Base-by-base conservation (phyloP, 2,113 vertebrate species). In the Festucalex cinctus region DNA sequence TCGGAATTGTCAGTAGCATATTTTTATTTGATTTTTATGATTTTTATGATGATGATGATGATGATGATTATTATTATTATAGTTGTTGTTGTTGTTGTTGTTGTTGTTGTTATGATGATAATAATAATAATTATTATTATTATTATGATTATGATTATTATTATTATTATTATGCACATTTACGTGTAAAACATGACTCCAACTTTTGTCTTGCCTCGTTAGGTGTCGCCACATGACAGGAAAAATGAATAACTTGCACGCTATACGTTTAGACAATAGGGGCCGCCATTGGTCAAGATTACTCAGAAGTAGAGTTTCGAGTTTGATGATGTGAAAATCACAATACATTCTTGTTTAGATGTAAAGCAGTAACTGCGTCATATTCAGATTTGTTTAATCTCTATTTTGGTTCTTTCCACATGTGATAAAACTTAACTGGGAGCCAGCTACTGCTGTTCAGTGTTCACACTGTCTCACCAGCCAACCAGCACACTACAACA, bases 401-500 rank as follows among this genome's bases (percentile, higher is more conserved):
- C 35, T 13, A 3, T 37, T 65, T 10, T 32, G 26, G 12, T 17
- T 67, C 17, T 26, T 22, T 39, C 24, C 6, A 19, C 51, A 73
- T 66, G 66, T 76, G 36, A 79, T 60, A 66, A 17, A 59, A 41
- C 58, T 54, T 9, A 36, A 73, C 41, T 39, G 62, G 49, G 75
- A 75, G 66, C 63, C 36, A 24, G 19, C 17, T 44, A 63, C 70
- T 19, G 65, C 72, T 85, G 82, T 85, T 79, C 75, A 73, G 70
- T 85, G 82, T 85, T 79, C 75, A 73, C 86, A 85, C 78, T 74
- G 76, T 81, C 72, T 61, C 59, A 6, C 63, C 41, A 62, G 72
- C 63, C 69, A 79, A 66, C 76, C 75, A 74, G 71, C 24, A 82
- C 78, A 86, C 54, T 80, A 82, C 76, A 77, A 79, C 83, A 85